phyloP scores from a whole-genome alignment of 1,140 invertebrate genomes.

The Liolophura sinensis region DNA sequence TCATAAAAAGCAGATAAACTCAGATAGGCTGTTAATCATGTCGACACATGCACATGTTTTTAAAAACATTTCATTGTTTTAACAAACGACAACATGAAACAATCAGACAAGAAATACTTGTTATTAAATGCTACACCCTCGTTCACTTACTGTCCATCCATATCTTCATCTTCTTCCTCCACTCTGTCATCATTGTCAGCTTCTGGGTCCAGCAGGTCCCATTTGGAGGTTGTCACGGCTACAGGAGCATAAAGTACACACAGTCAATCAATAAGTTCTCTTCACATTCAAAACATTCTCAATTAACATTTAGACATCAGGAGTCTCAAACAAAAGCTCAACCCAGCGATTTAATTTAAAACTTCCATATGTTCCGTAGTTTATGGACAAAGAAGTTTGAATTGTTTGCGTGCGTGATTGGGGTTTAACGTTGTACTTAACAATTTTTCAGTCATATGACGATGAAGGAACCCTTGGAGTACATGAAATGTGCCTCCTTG shows the following conservation, averaged over 20 bases:
- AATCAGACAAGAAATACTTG: not conserved
- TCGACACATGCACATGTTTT: too few relatives aligned
- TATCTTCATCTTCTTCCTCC: constrained; percentile 53
- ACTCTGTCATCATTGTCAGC: constrained; percentile 40
- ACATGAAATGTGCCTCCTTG: too few relatives aligned
- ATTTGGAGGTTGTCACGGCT: constrained; percentile 87
- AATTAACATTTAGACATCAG: too few relatives aligned
- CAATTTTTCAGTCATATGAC: too few relatives aligned
- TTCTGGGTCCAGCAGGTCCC: constrained; percentile 73
- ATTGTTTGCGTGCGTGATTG: too few relatives aligned
- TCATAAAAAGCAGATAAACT: not conserved
- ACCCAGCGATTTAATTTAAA: too few relatives aligned
- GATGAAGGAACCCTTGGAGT: too few relatives aligned
- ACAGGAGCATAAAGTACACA: constrained; percentile 11
- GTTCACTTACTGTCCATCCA: constrained; percentile 57
- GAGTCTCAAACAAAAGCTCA: too few relatives aligned
- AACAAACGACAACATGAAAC: not conserved
- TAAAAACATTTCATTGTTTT: not conserved
- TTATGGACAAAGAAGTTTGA: too few relatives aligned
- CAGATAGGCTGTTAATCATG: not conserved
- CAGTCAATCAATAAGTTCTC: not conserved
- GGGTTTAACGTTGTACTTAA: too few relatives aligned
- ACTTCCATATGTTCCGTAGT: too few relatives aligned
- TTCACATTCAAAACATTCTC: not conserved
- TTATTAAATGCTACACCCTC: too few relatives aligned